phyloP scores from a whole-genome alignment of 2,797 vertebrate species.

The Acrossocheilus fasciatus region DNA sequence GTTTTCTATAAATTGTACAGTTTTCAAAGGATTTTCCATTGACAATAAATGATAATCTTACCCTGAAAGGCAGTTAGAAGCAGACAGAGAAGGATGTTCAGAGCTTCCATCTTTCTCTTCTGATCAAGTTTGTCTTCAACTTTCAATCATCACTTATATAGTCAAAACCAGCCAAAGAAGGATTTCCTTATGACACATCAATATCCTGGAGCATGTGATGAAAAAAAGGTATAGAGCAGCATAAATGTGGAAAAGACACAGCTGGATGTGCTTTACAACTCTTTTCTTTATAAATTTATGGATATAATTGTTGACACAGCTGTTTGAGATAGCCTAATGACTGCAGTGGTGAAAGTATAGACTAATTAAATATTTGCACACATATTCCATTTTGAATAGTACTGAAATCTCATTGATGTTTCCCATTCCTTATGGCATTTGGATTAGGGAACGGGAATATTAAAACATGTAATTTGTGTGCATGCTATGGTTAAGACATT shows the following conservation, averaged over 20 bases:
- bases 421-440: no score
- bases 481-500: neutral
- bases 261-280: neutral
- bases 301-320: slow-evolving; percentile 1
- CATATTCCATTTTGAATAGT: neutral
- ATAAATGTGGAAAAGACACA: neutral
- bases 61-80: neutral
- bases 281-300: neutral
- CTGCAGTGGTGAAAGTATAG: neutral
- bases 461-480: neutral
- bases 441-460: neutral
- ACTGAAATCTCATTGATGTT: no score
- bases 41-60: neutral
- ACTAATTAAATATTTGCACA: neutral
- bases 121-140: neutral
- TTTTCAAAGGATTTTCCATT: no score
- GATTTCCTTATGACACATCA: neutral
- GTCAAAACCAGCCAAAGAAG: neutral
- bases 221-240: neutral
- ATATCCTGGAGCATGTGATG: neutral
- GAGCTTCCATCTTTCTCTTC: slow-evolving; percentile 1
- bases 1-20: no score
- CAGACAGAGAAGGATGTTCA: neutral
- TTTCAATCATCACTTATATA: neutral
- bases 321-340: neutral